Base-by-base conservation (phyloP, 2,888 invertebrate species). In the Drosophila recens region DNA sequence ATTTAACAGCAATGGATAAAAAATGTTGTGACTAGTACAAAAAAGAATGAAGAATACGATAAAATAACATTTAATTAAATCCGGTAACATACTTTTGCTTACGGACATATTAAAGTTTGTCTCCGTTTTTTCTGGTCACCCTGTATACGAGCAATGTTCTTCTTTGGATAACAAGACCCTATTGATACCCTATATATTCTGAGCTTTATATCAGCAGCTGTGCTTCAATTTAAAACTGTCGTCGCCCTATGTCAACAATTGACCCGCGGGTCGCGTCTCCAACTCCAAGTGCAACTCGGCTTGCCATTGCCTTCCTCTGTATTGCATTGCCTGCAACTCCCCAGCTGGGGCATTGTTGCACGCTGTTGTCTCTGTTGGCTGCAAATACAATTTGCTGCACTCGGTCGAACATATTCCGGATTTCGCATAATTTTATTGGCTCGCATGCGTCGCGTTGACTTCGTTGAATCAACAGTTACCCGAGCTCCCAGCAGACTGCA, bases 351-450 rank as follows among this genome's bases (percentile, higher is more conserved):
- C 42, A 45, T 46, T 27, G 27, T 6, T 27, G 27, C 27, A 58
- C 11, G 58, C 0, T 8, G 30, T 13, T 45, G 36, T 38, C 58
- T 40, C 79, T 68, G 59, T 58, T 67, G 72, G 62, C 59, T 56
- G 87, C 75, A 89, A 89, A 84, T 87, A 80, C 79, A 83, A 89
- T 89, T 79, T 80, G 84, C 84, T 87, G 65, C 81, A 81, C 84
- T 83, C 75, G 65, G 70, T 66, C 82, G 78, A 68, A 83, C 89
- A 86, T 77, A 86, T 82, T 83, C 69, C 70, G 72, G 66, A 83
- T 87, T 87, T 70, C 80, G 87, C 84, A 84, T 84, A 84, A 84
- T 89, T 84, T 87, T 84, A 84, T 84, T 88, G 83, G 86, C 74
- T 64, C 64, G 65, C 67, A 52, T 61, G 45, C 43, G 23, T 20